Conservation (phyloP, 2,113 vertebrate species). For the Lates calcarifer region DNA sequence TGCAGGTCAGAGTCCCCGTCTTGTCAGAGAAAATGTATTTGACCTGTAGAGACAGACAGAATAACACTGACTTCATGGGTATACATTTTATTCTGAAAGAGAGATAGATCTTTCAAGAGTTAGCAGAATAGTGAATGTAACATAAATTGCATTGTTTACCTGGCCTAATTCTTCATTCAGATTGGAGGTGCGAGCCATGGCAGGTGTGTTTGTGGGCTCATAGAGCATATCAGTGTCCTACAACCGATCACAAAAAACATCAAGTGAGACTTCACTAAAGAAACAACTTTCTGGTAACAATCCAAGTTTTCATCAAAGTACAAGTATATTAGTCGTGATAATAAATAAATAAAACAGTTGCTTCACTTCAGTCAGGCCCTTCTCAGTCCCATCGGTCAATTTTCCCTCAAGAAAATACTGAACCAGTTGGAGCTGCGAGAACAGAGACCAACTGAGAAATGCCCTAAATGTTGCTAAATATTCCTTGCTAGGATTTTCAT, state of each 20-base stretch:
- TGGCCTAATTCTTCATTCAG: constrained; percentile 98
- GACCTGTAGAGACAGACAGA: constrained; percentile 83
- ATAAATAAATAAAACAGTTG: background rate
- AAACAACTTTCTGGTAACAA: constrained; percentile 3
- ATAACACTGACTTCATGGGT: background rate
- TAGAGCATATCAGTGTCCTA: constrained; percentile 98
- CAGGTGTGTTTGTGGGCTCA: constrained; percentile 93
- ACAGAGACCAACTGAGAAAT: constrained; percentile 26
- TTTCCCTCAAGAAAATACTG: constrained; percentile 7
- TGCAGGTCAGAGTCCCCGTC: constrained; percentile 98
- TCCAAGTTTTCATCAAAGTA: background rate
- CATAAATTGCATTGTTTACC: constrained; percentile 78
- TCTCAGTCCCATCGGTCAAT: background rate
- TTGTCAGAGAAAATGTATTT: constrained; percentile 99
- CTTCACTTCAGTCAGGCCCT: background rate
- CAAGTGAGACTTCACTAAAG: background rate
- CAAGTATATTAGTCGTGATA: background rate
- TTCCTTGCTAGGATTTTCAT: constrained; percentile 26
- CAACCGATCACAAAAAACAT: constrained; percentile 31
- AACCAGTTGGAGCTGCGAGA: constrained; percentile 1
- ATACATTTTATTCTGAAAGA: background rate
- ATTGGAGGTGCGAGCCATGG: constrained; percentile 97
- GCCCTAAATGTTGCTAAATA: constrained; percentile 28
- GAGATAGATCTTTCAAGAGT: background rate
- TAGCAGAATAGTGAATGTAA: background rate